These are phyloP conservation scores for Arctocebus calabarensis DNA, from an alignment of 2,797 vertebrate species.

Conservation along the genomic window DNA sequence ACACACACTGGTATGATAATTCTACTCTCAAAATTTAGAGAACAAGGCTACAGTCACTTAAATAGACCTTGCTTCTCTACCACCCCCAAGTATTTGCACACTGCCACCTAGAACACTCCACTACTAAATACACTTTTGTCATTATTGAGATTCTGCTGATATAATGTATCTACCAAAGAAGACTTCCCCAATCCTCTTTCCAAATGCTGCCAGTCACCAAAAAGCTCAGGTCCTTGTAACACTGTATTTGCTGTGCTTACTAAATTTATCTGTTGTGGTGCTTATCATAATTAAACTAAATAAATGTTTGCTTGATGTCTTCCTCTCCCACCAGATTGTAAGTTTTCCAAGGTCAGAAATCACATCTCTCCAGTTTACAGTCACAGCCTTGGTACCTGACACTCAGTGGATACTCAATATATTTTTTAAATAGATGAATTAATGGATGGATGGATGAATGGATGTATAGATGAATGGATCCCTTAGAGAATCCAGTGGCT, in stretches of 20 bases:
- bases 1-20: neutral
- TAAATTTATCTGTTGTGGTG: neutral
- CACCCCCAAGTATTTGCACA: neutral
- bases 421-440: neutral
- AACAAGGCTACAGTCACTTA: neutral
- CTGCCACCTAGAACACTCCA: neutral
- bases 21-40: neutral
- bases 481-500: neutral
- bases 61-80: accelerated
- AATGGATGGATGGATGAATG: neutral
- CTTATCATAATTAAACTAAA: neutral
- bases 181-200: neutral
- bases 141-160: neutral
- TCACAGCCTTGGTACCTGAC: neutral
- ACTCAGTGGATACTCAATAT: neutral
- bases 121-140: neutral
- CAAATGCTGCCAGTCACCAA: neutral
- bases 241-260: neutral
- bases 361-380: neutral
- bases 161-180: neutral
- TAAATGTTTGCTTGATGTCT: neutral
- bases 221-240: neutral
- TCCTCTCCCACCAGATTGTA: neutral
- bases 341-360: neutral
- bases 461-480: too few relatives aligned